Evolutionary conservation across 2,113 vertebrate species (phyloP).

Genomic region (Chloropsis hardwickii): DNA sequence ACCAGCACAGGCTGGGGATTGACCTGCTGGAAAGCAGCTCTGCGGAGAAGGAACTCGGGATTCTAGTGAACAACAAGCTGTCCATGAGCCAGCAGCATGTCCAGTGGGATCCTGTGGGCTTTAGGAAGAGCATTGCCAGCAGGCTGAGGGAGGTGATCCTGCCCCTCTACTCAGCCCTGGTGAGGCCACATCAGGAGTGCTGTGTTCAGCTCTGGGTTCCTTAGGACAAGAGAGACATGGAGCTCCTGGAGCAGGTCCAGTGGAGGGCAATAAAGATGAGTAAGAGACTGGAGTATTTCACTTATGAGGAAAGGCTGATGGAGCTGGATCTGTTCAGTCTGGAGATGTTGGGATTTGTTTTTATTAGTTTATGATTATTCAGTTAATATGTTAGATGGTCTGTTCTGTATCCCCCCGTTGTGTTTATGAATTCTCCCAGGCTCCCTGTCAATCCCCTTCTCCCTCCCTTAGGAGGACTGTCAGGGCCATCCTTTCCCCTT

Average conservation of each 20-base stretch:
- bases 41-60: rapidly evolving
- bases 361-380: too few species aligned
- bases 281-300: rapidly evolving
- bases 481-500: too few species aligned
- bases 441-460: too few species aligned
- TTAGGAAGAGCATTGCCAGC: background rate
- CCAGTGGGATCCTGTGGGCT: rapidly evolving
- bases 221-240: background rate
- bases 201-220: background rate
- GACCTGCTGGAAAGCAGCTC: background rate
- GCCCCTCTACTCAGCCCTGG: background rate
- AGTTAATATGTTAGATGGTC: too few species aligned
- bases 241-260: background rate
- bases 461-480: too few species aligned
- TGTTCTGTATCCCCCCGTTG: too few species aligned
- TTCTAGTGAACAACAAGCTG: background rate
- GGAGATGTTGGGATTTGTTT: too few species aligned
- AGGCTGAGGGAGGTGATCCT: background rate
- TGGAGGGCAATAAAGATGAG: too few species aligned
- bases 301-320: background rate
- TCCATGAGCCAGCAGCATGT: background rate
- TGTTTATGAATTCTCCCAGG: too few species aligned
- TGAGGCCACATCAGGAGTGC: background rate
- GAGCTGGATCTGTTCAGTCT: background rate
- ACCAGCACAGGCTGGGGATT: background rate